A percentile compares a stretch with the other conserved stretches of the same genome.
phyloP scores from a whole-genome alignment of 2,113 vertebrate genomes.

The Lipophrys pholis region DNA sequence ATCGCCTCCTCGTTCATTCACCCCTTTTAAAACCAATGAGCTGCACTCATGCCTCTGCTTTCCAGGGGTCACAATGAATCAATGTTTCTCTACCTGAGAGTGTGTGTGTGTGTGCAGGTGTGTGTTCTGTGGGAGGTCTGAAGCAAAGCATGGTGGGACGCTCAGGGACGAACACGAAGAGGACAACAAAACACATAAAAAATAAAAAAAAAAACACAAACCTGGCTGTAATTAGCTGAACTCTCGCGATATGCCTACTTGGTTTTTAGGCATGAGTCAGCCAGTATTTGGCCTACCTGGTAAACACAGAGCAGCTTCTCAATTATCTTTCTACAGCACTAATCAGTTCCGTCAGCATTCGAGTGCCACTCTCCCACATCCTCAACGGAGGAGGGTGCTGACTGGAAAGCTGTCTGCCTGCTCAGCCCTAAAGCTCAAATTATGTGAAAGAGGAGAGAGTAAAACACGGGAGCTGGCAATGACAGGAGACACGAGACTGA shows the following conservation, averaged over 20 bases:
- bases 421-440: constrained; percentile 40
- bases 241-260: constrained; percentile 11
- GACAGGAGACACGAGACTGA: constrained; percentile 69
- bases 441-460: constrained; percentile 40
- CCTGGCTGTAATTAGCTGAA: constrained; percentile 69
- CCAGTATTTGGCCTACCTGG: constrained; percentile 15
- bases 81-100: constrained; percentile 13
- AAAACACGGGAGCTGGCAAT: constrained; percentile 52
- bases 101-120: not conserved
- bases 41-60: constrained; percentile 39
- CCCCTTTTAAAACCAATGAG: constrained; percentile 53
- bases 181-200: constrained; percentile 65
- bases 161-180: constrained; percentile 59
- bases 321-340: constrained; percentile 18
- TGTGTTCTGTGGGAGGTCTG: constrained; percentile 71
- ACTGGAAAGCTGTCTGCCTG: constrained; percentile 20
- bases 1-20: constrained; percentile 26
- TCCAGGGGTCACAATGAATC: constrained; percentile 47
- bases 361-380: constrained; percentile 41
- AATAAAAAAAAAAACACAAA: constrained; percentile 25
- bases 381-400: constrained; percentile 40
- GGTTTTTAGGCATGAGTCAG: constrained; percentile 45
- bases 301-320: constrained; percentile 47
- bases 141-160: constrained; percentile 40
- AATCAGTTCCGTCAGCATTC: constrained; percentile 52